A percentile compares a stretch with the other conserved stretches of the same genome.
Conservation (phyloP, 2,797 vertebrate species). For the Microhierax caerulescens region DNA sequence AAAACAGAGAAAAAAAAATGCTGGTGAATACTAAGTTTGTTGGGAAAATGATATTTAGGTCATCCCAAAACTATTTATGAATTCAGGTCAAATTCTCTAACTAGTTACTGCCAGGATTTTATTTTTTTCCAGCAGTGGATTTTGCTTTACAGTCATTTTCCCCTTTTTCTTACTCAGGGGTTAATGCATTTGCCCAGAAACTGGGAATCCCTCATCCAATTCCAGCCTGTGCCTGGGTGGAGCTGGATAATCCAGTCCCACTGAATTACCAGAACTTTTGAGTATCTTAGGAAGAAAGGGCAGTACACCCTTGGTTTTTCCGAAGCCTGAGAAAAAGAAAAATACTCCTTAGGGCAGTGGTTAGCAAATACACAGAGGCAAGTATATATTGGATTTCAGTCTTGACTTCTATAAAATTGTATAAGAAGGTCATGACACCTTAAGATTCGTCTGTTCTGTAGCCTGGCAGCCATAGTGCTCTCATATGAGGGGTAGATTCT, state of each 20-base stretch:
- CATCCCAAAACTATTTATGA: neutral
- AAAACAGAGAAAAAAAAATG: neutral
- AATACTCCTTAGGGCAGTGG: neutral
- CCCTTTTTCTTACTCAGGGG: neutral
- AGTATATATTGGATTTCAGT: neutral
- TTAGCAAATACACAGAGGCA: neutral
- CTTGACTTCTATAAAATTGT: neutral
- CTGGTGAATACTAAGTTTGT: neutral
- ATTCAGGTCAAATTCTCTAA: slow-evolving; percentile 1
- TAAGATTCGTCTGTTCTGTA: neutral
- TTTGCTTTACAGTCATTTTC: neutral
- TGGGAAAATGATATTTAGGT: slow-evolving; percentile 6
- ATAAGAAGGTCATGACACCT: neutral
- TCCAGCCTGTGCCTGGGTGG: neutral
- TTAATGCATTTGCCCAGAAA: neutral
- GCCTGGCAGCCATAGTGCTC: neutral
- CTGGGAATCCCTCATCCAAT: neutral
- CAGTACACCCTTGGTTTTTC: neutral
- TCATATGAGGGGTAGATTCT: neutral
- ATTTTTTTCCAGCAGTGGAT: neutral
- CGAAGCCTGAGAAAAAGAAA: neutral
- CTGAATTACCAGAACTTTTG: neutral
- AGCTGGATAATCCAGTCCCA: neutral
- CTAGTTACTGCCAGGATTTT: neutral
- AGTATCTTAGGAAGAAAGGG: neutral